Base-by-base conservation (phyloP, 2,113 vertebrate genomes). In the Xiphorhynchus elegans region DNA sequence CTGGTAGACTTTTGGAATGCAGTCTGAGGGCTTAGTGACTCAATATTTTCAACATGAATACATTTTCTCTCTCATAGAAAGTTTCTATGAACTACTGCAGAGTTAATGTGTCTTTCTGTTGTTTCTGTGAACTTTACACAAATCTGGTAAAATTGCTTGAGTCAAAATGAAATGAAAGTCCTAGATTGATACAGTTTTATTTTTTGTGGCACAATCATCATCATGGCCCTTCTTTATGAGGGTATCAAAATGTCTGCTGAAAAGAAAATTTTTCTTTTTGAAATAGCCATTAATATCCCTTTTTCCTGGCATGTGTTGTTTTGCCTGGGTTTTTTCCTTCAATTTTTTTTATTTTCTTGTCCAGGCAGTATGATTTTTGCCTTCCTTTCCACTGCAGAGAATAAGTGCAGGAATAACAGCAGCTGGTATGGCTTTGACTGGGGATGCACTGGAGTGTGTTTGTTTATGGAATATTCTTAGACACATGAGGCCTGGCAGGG, bases 1-100 rank as follows among this genome's bases (percentile, higher is more conserved):
- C 96, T 96, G 89, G 97, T 96, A 97, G 98, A 98, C 98, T 98
- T 98, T 98, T 98, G 97, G 98, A 98, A 98, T 98, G 97, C 97
- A 97, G 97, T 98, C 95, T 89, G 89, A 97, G 97, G 97, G 97
- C 97, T 98, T 98, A 98, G 98, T 83, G 97, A 96, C 97, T 98
- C 97, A 83, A 95, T 98, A 97, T 98, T 98, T 98, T 97, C 95
- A 95, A 95, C 95, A 93, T 97, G 97, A 98, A 98, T 98, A 97
- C 95, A 95, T 98, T 98, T 98, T 86, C 95, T 96, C 93, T 97
- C 95, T 98, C 95, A 85, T 21, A 95, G 96, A 95, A 98, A 98
- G 96, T 98, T 98, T 96, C 93, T 95, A n/a, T 95, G 93, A 97
- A 97, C 97, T 97, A 94, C 92, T 79, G 81, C 73, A 94, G 87